Percentiles rank a stretch among this genome's conserved stretches.
phyloP scores from a whole-genome alignment of 2,888 invertebrate genomes.

The Minunthozetes semirufus region DNA sequence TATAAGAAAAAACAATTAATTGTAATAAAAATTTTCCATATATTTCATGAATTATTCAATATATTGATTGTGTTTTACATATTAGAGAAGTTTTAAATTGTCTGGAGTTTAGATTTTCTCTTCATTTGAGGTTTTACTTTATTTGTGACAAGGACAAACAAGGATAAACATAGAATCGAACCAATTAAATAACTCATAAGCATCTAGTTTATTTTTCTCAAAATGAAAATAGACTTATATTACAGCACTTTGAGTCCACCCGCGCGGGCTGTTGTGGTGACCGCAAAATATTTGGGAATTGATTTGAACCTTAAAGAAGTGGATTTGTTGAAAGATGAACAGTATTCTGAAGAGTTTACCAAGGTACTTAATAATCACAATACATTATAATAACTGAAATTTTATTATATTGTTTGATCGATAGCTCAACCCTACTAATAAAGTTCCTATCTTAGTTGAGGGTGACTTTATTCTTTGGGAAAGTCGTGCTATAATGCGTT shows the following conservation, averaged over 20 bases:
- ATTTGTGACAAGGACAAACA: too few species aligned
- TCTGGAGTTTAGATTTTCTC: too few species aligned
- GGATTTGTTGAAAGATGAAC: background rate
- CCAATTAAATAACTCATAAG: too few species aligned
- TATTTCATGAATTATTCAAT: too few species aligned
- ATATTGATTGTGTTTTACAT: too few species aligned
- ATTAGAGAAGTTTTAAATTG: too few species aligned
- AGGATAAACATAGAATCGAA: too few species aligned
- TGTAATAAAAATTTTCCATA: too few species aligned
- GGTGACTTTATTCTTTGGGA: conserved; percentile 69
- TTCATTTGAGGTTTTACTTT: too few species aligned
- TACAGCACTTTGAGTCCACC: conserved; percentile 31
- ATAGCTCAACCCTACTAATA: conserved; percentile 58
- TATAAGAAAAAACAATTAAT: too few species aligned
- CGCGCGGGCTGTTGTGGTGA: conserved; percentile 22
- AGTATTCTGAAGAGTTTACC: background rate
- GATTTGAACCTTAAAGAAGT: conserved; percentile 1
- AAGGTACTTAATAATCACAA: conserved; percentile 25
- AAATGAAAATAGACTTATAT: conserved; percentile 30
- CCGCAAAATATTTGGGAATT: conserved; percentile 1
- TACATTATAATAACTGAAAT: background rate
- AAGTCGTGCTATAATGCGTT: conserved; percentile 66
- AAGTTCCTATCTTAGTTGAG: conserved; percentile 73
- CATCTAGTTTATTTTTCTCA: too few species aligned
- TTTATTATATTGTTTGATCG: conserved; percentile 13